Base-by-base conservation (phyloP, 2,888 invertebrate genomes). In the Phyllotreta striolata region DNA sequence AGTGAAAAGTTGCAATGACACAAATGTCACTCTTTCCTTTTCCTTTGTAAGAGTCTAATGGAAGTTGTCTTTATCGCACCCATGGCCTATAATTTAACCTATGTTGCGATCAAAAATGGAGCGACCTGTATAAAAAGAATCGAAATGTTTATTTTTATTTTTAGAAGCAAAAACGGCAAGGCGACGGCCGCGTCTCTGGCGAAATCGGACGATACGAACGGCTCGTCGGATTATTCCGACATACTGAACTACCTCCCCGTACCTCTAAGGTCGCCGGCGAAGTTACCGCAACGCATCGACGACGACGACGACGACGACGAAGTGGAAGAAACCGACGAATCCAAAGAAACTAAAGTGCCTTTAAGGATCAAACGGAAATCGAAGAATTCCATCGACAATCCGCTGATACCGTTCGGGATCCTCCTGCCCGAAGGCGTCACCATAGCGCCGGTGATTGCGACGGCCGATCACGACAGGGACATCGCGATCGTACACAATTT, bases 401-500 rank as follows among this genome's bases (percentile, higher is more conserved):
- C 83, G 3, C 72, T 83, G 56, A 79, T 83, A 63, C 83, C 83
- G 46, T 75, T 81, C 59, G 83, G 83, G 13, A 76, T 83, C 52
- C 70, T 82, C 57, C 72, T 83, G 66, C 83, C 83, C 24, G 83
- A 83, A 54, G 82, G 83, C 47, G 81, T 83, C 43, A 82, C 82
- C 64, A 83, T 83, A 65, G 80, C 81, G 51, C 82, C 83, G 10
- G 81, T 83, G 4, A 81, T 77, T 37, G 79, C 79, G 6, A 79
- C 77, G 5, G 78, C 81, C n/a, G 83, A 82, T 71, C 83, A 80
- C 72, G 83, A 83, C 73, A 78, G 83, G 68, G 84, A 84, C 69
- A 82, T 85, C 51, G 83, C 83, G 55, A 81, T 84, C 71, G 84
- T 85, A 44, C 82, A 84, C 72, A 84, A 83, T 70, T 85, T 85